Evolutionary conservation across 2,888 invertebrate genomes (phyloP).

Genomic region (Drosophila mettleri): DNA sequence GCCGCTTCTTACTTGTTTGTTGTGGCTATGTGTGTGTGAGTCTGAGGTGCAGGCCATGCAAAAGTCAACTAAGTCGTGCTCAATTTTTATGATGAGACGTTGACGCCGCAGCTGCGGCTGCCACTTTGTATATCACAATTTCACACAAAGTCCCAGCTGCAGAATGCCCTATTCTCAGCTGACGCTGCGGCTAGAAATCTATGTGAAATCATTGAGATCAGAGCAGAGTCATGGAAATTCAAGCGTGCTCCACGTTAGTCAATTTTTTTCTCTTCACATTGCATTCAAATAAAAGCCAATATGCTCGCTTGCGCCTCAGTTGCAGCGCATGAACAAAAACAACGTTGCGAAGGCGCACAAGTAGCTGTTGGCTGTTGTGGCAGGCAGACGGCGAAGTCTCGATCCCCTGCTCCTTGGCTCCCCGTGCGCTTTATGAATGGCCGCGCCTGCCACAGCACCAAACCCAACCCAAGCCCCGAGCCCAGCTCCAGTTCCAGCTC

Average conservation of each 20-base stretch:
- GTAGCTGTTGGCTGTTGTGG: conserved; percentile 6
- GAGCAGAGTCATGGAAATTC: too few relatives aligned
- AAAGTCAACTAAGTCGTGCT: conserved; percentile 80
- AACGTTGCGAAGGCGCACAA: background rate
- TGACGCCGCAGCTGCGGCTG: conserved; percentile 35
- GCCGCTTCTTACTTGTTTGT: conserved; percentile 14
- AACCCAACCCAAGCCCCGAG: background rate
- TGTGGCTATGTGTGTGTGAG: conserved; percentile 6
- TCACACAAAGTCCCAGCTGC: background rate
- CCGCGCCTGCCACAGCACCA: conserved; percentile 37
- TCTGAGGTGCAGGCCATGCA: conserved; percentile 33
- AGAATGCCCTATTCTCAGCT: background rate
- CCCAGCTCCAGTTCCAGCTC: background rate
- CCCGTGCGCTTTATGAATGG: conserved; percentile 63
- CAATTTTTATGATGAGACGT: conserved; percentile 75
- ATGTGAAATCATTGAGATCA: background rate
- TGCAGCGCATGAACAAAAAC: conserved; percentile 2
- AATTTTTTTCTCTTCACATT: too few relatives aligned
- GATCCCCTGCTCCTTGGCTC: background rate
- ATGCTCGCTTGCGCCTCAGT: background rate
- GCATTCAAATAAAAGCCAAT: too few relatives aligned
- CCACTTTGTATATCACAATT: conserved; percentile 56
- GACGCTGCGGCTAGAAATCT: background rate
- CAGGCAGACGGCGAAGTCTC: conserved; percentile 11
- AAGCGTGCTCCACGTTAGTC: too few relatives aligned